Conservation (phyloP, 2,113 vertebrate species). For the Pterocles gutturalis region DNA sequence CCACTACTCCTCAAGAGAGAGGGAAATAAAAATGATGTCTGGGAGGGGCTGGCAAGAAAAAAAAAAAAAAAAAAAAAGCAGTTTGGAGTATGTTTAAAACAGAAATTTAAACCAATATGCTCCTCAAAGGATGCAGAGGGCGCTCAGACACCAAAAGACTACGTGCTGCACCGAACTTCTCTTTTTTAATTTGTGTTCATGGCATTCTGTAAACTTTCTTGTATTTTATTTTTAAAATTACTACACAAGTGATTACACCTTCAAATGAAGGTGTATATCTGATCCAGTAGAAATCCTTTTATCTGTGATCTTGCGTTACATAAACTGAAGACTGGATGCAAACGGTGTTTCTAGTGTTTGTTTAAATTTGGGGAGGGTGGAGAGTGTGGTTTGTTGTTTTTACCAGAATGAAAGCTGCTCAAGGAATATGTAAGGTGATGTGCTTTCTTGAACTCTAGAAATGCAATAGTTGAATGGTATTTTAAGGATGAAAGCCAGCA, state of each 20-base stretch:
- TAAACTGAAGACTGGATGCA: neutral
- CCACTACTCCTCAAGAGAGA: neutral
- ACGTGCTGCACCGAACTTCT: neutral
- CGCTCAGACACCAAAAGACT: conserved; percentile 9
- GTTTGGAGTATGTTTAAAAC: neutral
- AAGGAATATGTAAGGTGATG: neutral
- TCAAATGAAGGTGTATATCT: neutral
- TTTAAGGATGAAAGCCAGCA: neutral
- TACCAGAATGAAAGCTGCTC: neutral
- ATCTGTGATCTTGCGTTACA: neutral
- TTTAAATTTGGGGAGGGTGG: neutral
- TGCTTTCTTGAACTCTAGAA: neutral
- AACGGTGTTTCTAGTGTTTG: neutral
- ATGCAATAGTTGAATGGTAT: neutral
- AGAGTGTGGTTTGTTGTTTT: neutral
- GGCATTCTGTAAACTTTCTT: neutral
- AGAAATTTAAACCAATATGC: neutral
- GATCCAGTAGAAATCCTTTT: neutral
- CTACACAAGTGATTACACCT: neutral
- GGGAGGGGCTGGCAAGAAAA: neutral
- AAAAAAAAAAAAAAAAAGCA: neutral
- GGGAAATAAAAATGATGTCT: neutral
- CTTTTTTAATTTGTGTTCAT: neutral
- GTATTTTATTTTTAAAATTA: neutral
- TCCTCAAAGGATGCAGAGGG: conserved; percentile 4